phyloP scores from a whole-genome alignment of 2,113 vertebrate species.

The Casuarius casuarius region DNA sequence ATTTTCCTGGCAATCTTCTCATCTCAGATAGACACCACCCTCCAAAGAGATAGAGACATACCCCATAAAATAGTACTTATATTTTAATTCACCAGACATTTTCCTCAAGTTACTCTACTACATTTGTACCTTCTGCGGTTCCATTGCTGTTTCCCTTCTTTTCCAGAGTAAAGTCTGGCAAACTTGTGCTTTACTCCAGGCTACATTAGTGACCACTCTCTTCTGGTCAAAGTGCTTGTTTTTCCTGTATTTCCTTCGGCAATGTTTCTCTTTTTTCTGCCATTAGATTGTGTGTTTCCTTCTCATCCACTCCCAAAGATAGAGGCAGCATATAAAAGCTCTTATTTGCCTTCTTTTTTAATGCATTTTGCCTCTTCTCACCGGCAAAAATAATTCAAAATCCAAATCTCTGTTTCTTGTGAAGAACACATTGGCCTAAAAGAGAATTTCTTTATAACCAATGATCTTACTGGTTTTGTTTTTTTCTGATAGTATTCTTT shows the following conservation, averaged over 20 bases:
- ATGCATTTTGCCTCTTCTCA: neutral
- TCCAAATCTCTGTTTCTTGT: neutral
- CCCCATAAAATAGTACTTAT: neutral
- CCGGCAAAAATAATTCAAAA: neutral
- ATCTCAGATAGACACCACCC: neutral
- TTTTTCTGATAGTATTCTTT: neutral
- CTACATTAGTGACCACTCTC: neutral
- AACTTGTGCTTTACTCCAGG: neutral
- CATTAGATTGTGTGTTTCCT: neutral
- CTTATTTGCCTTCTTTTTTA: neutral
- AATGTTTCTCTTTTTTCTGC: neutral
- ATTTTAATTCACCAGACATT: neutral
- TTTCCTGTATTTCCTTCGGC: neutral
- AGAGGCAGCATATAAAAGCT: neutral
- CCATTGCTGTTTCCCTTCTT: neutral
- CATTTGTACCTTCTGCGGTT: neutral
- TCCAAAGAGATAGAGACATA: neutral
- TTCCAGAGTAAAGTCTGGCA: neutral
- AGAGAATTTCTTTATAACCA: neutral
- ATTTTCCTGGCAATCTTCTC: neutral
- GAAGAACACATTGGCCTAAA: neutral
- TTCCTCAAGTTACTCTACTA: neutral
- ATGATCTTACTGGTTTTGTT: neutral
- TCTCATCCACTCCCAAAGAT: neutral
- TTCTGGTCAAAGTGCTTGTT: neutral